Conservation (phyloP, 2,888 invertebrate genomes). For the Pristionchus maxplancki region DNA sequence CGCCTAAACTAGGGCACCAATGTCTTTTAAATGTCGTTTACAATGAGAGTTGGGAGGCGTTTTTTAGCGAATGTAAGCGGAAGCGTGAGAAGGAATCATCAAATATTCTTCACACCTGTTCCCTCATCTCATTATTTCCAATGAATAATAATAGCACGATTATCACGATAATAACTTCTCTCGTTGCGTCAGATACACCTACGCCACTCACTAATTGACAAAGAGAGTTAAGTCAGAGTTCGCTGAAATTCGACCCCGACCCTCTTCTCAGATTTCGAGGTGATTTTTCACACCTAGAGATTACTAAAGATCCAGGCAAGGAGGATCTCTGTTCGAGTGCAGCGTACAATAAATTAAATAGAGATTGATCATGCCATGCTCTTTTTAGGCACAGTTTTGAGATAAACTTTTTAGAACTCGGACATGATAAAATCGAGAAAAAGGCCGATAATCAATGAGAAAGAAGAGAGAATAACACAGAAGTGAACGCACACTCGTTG, state of each 20-base stretch:
- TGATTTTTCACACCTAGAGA: background rate
- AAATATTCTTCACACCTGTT: background rate
- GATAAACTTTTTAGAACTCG: no score
- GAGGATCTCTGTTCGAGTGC: background rate
- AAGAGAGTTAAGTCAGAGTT: background rate
- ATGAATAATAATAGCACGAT: background rate
- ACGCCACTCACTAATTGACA: background rate
- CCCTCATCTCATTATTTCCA: background rate
- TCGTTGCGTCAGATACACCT: background rate
- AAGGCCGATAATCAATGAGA: background rate
- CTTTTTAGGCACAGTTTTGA: no score
- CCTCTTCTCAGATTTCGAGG: background rate
- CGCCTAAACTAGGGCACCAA: background rate
- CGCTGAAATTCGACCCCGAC: background rate
- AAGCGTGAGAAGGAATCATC: background rate
- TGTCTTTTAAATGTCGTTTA: background rate
- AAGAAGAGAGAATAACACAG: background rate
- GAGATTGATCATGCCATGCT: no score
- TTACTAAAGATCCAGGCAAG: background rate
- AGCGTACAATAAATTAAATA: background rate
- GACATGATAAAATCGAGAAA: no score
- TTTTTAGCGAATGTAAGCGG: background rate
- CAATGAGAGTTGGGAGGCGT: background rate
- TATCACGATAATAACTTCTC: background rate
- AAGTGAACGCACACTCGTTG: background rate